Evolutionary conservation across 2,113 vertebrate genomes (phyloP).

Genomic region (Oreochromis niloticus): DNA sequence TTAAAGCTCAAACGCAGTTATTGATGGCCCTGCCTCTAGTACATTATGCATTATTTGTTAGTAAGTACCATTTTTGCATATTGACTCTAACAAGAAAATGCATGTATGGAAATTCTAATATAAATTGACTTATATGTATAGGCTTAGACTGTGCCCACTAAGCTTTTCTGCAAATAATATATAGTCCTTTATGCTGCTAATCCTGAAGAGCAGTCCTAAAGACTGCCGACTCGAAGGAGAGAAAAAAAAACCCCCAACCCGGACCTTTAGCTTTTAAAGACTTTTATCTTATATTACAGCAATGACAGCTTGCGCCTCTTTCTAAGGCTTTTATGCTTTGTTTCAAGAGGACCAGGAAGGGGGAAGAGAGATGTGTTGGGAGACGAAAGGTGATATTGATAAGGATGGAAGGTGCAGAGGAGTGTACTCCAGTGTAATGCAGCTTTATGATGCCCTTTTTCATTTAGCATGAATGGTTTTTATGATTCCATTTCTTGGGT

Average conservation of each 20-base stretch:
- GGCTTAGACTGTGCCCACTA: constrained; percentile 88
- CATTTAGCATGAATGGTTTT: constrained; percentile 71
- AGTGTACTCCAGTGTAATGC: constrained; percentile 67
- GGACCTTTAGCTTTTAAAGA: constrained; percentile 72
- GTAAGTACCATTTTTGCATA: constrained; percentile 99
- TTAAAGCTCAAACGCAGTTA: constrained; percentile 90
- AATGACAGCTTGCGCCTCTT: constrained; percentile 72
- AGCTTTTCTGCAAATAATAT: constrained; percentile 93
- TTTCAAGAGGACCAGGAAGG: constrained; percentile 49
- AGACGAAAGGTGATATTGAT: constrained; percentile 64
- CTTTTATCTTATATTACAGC: constrained; percentile 75
- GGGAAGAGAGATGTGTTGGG: constrained; percentile 34
- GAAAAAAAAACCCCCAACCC: constrained; percentile 7
- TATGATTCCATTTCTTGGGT: constrained; percentile 74
- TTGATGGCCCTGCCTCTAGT: constrained; percentile 88
- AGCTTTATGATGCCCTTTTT: constrained; percentile 73
- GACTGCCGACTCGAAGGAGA: constrained; percentile 37
- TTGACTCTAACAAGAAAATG: constrained; percentile 99
- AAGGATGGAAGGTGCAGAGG: constrained; percentile 64
- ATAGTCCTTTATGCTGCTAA: constrained; percentile 94
- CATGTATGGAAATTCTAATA: constrained; percentile 99
- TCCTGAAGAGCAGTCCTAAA: constrained; percentile 73
- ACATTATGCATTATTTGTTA: constrained; percentile 99
- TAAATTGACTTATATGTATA: constrained; percentile 98
- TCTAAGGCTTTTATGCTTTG: constrained; percentile 71